Evolutionary conservation across 2,888 invertebrate genomes (phyloP).

Genomic region (Morpho helenor): DNA sequence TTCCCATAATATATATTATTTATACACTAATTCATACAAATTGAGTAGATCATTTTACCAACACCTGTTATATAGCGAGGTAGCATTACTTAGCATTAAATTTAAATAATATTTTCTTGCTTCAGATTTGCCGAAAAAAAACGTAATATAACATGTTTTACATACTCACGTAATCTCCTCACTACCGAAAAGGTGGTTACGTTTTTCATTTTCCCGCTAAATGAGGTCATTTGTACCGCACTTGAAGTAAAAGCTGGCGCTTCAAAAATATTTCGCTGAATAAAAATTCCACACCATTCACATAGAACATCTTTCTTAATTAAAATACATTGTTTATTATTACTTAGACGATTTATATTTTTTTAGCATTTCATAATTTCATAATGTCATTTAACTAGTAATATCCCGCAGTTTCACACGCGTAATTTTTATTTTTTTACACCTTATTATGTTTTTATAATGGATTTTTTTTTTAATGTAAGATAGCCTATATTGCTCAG

Average conservation of each 20-base stretch:
- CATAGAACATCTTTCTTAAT: slow-evolving; percentile 3
- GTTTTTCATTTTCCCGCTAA: slow-evolving; percentile 18
- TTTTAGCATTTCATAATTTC: not conserved
- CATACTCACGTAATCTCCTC: slow-evolving; percentile 11
- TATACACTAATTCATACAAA: too few relatives aligned
- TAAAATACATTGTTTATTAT: slow-evolving; percentile 1
- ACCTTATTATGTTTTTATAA: too few relatives aligned
- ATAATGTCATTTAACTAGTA: too few relatives aligned
- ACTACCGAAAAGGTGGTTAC: slow-evolving; percentile 11
- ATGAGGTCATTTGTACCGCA: slow-evolving; percentile 23
- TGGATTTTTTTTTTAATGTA: too few relatives aligned
- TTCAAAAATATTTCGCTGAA: slow-evolving; percentile 14
- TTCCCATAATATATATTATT: too few relatives aligned
- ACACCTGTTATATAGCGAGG: not conserved
- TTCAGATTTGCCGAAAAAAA: slow-evolving; percentile 12
- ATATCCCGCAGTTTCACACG: too few relatives aligned
- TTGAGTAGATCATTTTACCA: too few relatives aligned
- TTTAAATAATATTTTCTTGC: not conserved
- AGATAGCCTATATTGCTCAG: too few relatives aligned
- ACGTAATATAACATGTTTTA: slow-evolving; percentile 13
- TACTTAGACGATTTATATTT: not conserved
- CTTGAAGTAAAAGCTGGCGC: slow-evolving; percentile 16
- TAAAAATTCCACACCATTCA: slow-evolving; percentile 8
- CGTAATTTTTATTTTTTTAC: too few relatives aligned
- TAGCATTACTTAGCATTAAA: not conserved